phyloP scores from a whole-genome alignment of 2,113 vertebrate species.

The Trogon melanurus region DNA sequence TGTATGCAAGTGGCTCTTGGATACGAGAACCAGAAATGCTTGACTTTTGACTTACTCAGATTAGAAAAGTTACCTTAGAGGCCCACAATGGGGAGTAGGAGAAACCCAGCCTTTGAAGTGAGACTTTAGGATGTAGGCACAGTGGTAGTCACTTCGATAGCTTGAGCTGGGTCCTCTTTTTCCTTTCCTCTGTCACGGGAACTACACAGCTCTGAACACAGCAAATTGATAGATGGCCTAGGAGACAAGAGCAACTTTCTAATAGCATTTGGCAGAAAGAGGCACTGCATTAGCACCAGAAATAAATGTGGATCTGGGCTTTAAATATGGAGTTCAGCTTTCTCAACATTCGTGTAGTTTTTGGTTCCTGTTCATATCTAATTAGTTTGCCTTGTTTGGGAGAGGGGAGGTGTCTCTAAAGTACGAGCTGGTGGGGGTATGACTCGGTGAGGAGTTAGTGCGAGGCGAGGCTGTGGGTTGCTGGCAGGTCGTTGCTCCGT shows the following conservation, averaged over 20 bases:
- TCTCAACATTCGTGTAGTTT: neutral
- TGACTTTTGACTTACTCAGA: neutral
- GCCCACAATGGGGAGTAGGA: neutral
- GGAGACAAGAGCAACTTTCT: neutral
- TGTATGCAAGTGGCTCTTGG: neutral
- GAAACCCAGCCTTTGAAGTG: neutral
- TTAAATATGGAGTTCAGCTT: neutral
- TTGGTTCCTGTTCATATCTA: neutral
- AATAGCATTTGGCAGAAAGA: neutral
- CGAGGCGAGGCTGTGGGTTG: neutral
- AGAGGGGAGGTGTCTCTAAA: neutral
- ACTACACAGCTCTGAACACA: neutral
- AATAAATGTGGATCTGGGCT: neutral
- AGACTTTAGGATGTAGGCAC: neutral
- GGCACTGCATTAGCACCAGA: neutral
- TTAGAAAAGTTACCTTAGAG: neutral
- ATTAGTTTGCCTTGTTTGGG: neutral
- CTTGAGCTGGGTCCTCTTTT: neutral
- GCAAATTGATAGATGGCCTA: neutral
- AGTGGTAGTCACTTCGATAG: neutral
- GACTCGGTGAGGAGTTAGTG: neutral
- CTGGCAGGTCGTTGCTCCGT: neutral
- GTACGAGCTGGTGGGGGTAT: rapidly evolving
- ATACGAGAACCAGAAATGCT: neutral
- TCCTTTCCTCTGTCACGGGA: neutral